Evolutionary conservation across 2,797 vertebrate genomes (phyloP).

Genomic region (Odontamblyopus lacepedii): DNA sequence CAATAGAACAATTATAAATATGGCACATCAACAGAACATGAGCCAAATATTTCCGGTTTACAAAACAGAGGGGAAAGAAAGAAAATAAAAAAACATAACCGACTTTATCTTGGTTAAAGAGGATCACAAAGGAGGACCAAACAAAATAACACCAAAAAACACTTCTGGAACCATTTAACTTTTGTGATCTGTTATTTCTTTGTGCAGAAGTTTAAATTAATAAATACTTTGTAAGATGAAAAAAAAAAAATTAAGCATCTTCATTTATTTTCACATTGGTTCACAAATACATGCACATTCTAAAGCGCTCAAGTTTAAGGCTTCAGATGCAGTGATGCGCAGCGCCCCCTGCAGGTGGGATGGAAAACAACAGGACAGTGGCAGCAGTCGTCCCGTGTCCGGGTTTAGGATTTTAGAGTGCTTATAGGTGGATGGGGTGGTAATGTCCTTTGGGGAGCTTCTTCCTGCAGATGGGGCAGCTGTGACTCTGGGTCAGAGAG

Average conservation of each 20-base stretch:
- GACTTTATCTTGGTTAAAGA: not conserved
- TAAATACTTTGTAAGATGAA: not conserved
- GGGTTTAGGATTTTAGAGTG: no score
- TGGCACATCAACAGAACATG: no score
- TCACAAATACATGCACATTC: not conserved
- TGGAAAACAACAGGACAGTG: not conserved
- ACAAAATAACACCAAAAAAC: no score
- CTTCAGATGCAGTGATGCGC: not conserved
- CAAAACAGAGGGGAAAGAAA: no score
- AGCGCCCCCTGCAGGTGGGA: not conserved
- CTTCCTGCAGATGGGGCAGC: conserved; percentile 93
- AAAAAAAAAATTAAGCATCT: not conserved
- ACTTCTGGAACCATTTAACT: no score
- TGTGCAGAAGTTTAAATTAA: not conserved
- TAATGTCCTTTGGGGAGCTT: conserved; percentile 90
- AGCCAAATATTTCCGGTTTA: no score
- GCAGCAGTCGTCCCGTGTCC: no score
- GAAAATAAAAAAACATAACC: no score
- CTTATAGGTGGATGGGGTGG: conserved; percentile 92
- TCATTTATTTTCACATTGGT: not conserved
- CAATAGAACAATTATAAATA: no score
- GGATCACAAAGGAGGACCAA: not conserved
- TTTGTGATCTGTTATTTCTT: no score
- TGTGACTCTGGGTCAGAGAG: conserved; percentile 84
- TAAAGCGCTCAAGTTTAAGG: not conserved